phyloP scores from a whole-genome alignment of 2,888 invertebrate species.

The Barypeithes pellucidus region DNA sequence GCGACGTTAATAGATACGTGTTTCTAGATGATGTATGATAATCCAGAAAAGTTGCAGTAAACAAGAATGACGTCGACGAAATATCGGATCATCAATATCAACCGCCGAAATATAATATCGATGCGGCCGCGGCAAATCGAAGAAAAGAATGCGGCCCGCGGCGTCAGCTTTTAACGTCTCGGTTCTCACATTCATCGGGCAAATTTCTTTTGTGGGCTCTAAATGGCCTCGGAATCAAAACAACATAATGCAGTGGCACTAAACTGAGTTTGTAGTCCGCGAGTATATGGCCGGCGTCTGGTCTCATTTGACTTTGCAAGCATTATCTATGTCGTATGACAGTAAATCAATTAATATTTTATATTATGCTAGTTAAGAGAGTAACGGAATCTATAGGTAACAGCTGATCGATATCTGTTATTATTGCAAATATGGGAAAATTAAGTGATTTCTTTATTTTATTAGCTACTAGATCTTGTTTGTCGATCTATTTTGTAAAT shows the following conservation, averaged over 20 bases:
- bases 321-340: too few relatives aligned
- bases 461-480: too few relatives aligned
- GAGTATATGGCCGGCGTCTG: constrained; percentile 1
- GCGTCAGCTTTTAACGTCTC: constrained; percentile 50
- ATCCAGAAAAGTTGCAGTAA: constrained; percentile 9
- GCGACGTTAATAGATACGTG: background rate
- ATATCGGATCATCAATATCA: constrained; percentile 35
- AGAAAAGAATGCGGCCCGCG: constrained; percentile 44
- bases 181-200: constrained; percentile 47
- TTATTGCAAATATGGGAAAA: too few relatives aligned
- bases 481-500: too few relatives aligned
- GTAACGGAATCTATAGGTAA: too few relatives aligned
- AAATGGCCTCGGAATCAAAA: constrained; percentile 50
- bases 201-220: constrained; percentile 49
- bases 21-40: constrained; percentile 7
- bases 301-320: too few relatives aligned
- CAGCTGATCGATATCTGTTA: too few relatives aligned
- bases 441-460: too few relatives aligned
- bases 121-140: constrained; percentile 24
- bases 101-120: constrained; percentile 8
- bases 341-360: too few relatives aligned
- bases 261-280: constrained; percentile 32
- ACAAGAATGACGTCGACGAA: constrained; percentile 31
- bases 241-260: constrained; percentile 44
- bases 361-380: too few relatives aligned